Base-by-base conservation (phyloP, 2,797 vertebrate genomes). In the Myiothlypis chrysogaster region DNA sequence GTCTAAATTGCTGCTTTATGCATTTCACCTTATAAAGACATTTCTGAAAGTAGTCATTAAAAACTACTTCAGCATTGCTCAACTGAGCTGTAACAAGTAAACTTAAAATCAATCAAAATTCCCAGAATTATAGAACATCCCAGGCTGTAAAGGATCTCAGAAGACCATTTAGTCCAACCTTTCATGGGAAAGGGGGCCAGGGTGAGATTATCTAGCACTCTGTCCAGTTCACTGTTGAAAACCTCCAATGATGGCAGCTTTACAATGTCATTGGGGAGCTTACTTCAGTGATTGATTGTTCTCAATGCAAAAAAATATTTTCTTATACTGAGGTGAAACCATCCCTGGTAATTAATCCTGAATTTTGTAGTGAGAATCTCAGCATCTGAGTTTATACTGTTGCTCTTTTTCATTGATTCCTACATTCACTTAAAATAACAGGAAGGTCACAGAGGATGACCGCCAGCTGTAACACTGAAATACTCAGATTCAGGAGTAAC, bases 221-320 rank as follows among this genome's bases (percentile, higher is more conserved):
- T 76, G 9, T 15, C 21, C 35, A 57, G 57, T 12, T 37, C 43
- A 10, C 0, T 81, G 19, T 55, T 43, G 65, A 86, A 76, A 88
- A 44, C 5, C 13, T 68, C 22, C 46, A 90, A 15, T 3, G 1
- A 65, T 8, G 9, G 25, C 3, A 28, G 72, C 32, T 69, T 52
- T 12, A 65, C 6, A 14, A n/a, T 0, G 0, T 30, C 39, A 30
- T 55, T 44, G 21, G 21, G 7, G 55, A 88, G 14, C 16, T 44
- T 83, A 50, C 2, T 73, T 22, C 64, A 73, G 39, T 14, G 30
- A 70, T 3, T 8, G 21, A 73, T 10, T 50, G n/a, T 6, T 63
- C 49, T 69, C 24, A 78, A 21, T 8, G 34, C 4, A 78, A 64
- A 75, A 71, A 37, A 35, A 3, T 4, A 2, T 16, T 79, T 50